A percentile compares a stretch with the other conserved stretches of the same genome.
Evolutionary conservation across 1,140 invertebrate species (phyloP).

Genomic region (Acromyrmex charruanus): DNA sequence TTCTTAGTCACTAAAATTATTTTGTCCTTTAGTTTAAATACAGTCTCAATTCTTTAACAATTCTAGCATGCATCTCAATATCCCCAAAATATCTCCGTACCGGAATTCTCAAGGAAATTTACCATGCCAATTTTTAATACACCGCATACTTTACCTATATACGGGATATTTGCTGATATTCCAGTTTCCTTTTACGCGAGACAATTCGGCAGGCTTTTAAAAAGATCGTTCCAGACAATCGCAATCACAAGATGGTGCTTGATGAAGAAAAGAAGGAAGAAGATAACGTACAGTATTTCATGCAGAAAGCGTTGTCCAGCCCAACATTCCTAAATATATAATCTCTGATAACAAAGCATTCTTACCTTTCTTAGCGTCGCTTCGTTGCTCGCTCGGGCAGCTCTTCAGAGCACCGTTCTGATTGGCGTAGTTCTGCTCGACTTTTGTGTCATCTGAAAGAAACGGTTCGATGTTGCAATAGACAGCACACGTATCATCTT

Average conservation of each 20-base stretch:
- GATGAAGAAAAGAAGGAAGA: conserved; percentile 63
- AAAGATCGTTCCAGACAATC: conserved; percentile 35
- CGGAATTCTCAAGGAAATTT: neutral
- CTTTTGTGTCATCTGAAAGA: conserved; percentile 82
- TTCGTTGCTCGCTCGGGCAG: conserved; percentile 68
- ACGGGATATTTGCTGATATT: neutral
- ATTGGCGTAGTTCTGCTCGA: conserved; percentile 74
- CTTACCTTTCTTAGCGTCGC: conserved; percentile 78
- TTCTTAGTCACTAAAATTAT: neutral
- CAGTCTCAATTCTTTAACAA: neutral
- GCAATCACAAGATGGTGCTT: conserved; percentile 48
- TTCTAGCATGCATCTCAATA: neutral
- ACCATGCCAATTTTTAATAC: neutral
- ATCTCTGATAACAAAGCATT: conserved; percentile 24
- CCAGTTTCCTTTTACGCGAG: neutral
- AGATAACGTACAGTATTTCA: conserved; percentile 32
- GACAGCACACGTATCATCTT: neutral
- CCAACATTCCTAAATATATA: conserved; percentile 65
- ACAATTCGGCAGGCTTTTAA: conserved; percentile 39
- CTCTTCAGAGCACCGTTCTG: conserved; percentile 80
- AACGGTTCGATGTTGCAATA: conserved; percentile 20
- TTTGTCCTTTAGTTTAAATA: neutral
- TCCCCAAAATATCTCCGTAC: neutral
- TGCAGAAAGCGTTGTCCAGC: conserved; percentile 72
- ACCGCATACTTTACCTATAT: neutral